Conservation (phyloP, 2,888 invertebrate genomes). For the Therioaphis trifolii region DNA sequence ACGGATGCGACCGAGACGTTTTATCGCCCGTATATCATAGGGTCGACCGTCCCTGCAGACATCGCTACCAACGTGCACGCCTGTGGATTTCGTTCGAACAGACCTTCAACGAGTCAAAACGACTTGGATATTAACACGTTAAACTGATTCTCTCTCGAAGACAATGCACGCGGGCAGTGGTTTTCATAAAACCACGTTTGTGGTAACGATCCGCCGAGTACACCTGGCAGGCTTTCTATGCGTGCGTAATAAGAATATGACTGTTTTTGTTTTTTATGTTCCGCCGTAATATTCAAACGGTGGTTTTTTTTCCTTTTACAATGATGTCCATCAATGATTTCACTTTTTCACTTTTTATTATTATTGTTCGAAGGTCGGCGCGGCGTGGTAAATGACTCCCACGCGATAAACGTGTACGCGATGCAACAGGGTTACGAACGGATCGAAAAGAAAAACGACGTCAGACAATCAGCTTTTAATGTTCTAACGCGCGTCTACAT, state of each 20-base stretch:
- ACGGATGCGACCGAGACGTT: too few species aligned
- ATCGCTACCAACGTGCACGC: too few species aligned
- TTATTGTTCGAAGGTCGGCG: not conserved
- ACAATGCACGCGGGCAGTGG: not conserved
- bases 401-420: not conserved
- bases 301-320: too few species aligned
- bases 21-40: too few species aligned
- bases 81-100: too few species aligned
- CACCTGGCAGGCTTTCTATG: constrained; percentile 10
- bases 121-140: not conserved
- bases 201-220: not conserved
- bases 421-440: not conserved
- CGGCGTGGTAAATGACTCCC: too few species aligned
- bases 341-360: not conserved
- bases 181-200: constrained; percentile 33
- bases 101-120: too few species aligned
- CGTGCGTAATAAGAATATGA: not conserved
- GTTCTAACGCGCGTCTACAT: not conserved
- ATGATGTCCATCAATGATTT: not conserved
- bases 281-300: not conserved
- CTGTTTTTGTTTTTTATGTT: not conserved
- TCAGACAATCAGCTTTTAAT: constrained; percentile 9
- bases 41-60: too few species aligned
- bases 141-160: not conserved
- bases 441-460: not conserved